Evolutionary conservation across 1,140 invertebrate species (phyloP).

Genomic region (Drosophila neocordata): DNA sequence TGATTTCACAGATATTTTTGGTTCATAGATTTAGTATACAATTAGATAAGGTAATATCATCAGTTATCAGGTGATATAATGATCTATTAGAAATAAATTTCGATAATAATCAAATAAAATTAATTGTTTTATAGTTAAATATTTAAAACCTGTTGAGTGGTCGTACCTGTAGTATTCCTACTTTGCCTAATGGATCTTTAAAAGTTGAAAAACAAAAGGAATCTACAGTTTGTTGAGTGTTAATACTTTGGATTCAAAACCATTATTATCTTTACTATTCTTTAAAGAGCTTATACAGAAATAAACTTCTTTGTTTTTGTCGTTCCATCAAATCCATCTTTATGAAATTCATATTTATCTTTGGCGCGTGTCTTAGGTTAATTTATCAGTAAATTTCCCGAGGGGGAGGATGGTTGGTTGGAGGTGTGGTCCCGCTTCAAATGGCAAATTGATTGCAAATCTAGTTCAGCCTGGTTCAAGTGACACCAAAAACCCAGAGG

Average conservation of each 20-base stretch:
- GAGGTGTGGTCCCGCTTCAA: conserved; percentile 7
- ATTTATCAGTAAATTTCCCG: conserved; percentile 34
- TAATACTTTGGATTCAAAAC: neutral
- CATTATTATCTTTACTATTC: neutral
- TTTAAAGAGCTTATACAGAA: neutral
- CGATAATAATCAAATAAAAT: too few species aligned
- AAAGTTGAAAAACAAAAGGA: neutral
- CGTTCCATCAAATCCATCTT: conserved; percentile 7
- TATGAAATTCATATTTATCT: conserved; percentile 10
- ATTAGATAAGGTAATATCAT: neutral
- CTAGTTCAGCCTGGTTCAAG: conserved; percentile 28
- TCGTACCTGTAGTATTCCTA: too few species aligned
- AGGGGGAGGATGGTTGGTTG: neutral
- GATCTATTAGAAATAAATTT: neutral
- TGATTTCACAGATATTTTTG: neutral
- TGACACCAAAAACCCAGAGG: conserved; percentile 9
- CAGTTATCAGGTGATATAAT: neutral
- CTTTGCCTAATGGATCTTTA: too few species aligned
- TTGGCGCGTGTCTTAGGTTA: conserved; percentile 36
- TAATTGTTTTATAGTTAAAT: neutral
- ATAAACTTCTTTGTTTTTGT: neutral
- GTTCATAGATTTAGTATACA: neutral
- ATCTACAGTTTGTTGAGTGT: neutral
- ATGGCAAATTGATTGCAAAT: conserved; percentile 11
- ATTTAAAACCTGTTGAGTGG: too few species aligned